Evolutionary conservation across 1,140 invertebrate genomes (phyloP).

Genomic region (Penaeus japonicus): DNA sequence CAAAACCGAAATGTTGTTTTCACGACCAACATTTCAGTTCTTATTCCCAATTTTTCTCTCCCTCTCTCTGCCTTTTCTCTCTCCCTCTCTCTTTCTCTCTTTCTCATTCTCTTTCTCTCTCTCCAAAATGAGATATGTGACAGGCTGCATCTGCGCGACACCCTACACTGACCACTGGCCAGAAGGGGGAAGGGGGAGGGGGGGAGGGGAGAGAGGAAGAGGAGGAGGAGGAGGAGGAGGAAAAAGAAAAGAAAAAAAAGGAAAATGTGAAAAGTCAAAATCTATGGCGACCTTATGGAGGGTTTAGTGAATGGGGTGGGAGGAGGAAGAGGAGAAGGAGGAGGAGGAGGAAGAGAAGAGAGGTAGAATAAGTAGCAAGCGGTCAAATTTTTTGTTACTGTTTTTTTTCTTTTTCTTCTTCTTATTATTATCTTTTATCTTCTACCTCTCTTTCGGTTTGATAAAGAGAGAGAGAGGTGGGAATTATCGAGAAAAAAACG

Average conservation of each 20-base stretch:
- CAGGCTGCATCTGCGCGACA: constrained; percentile 9
- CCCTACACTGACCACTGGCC: too few relatives aligned
- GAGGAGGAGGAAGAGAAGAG: background rate
- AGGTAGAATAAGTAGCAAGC: background rate
- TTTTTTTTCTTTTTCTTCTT: too few relatives aligned
- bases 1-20: too few relatives aligned
- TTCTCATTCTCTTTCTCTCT: background rate
- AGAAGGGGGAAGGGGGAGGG: background rate
- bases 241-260: background rate
- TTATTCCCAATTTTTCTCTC: background rate
- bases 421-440: too few relatives aligned
- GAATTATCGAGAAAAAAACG: too few relatives aligned
- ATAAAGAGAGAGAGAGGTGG: too few relatives aligned
- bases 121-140: constrained; percentile 46
- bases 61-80: background rate
- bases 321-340: background rate
- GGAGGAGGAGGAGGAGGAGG: background rate
- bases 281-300: constrained; percentile 23
- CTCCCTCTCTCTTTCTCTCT: constrained; percentile 9
- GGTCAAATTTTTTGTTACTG: too few relatives aligned
- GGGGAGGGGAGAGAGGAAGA: background rate
- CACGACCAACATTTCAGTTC: too few relatives aligned
- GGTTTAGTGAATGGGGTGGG: background rate
- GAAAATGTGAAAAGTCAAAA: constrained; percentile 34
- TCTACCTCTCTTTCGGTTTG: too few relatives aligned